A percentile compares a stretch with the other conserved stretches of the same genome.
phyloP scores from a whole-genome alignment of 2,113 vertebrate species.

The Bagarius yarrelli region DNA sequence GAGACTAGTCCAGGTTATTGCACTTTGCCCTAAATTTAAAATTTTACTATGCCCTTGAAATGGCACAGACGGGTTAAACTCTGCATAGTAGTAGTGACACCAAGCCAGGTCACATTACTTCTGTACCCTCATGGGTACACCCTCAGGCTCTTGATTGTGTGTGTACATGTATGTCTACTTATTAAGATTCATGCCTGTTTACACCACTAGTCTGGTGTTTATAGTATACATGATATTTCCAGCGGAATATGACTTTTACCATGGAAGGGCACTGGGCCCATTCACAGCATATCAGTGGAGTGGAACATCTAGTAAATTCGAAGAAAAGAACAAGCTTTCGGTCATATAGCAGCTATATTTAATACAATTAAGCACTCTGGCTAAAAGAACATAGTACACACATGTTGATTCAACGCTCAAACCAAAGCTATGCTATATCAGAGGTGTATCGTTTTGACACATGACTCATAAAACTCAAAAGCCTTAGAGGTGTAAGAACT shows the following conservation, averaged over 20 bases:
- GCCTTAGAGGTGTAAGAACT: constrained; percentile 1
- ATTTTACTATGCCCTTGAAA: constrained; percentile 32
- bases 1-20: not conserved
- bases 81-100: constrained; percentile 28
- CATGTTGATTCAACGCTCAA: constrained; percentile 17
- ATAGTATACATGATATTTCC: constrained; percentile 51
- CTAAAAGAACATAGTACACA: constrained; percentile 15
- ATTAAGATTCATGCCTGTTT: constrained; percentile 45
- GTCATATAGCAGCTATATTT: not conserved
- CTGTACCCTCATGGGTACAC: constrained; percentile 32
- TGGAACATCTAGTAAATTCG: constrained; percentile 39
- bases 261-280: constrained; percentile 11
- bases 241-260: constrained; percentile 32
- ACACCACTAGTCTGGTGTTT: constrained; percentile 47
- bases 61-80: not conserved
- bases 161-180: constrained; percentile 33
- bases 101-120: constrained; percentile 28
- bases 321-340: constrained; percentile 23
- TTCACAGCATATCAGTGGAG: constrained; percentile 34
- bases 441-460: constrained; percentile 1
- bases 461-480: constrained; percentile 19
- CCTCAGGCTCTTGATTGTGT: constrained; percentile 23
- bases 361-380: not conserved
- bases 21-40: constrained; percentile 14
- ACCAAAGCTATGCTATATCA: not conserved